These are phyloP conservation scores for Aspidiotus destructor DNA, from an alignment of 2,888 invertebrate genomes.

Conservation along the genomic window DNA sequence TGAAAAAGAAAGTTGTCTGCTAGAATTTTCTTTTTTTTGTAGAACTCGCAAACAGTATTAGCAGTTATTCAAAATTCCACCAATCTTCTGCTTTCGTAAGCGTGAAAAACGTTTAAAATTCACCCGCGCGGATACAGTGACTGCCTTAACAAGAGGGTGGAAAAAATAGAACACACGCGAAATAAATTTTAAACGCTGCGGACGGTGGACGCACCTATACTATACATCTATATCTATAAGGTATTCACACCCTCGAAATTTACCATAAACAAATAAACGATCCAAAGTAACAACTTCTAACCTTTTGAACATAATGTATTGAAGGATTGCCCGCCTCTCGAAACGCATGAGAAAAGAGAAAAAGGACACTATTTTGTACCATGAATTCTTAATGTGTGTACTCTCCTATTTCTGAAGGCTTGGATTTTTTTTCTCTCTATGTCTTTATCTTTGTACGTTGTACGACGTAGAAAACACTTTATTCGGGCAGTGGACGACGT, in stretches of 20 bases:
- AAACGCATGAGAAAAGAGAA: constrained; percentile 12
- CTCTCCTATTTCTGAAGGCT: constrained; percentile 14
- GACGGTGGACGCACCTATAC: constrained; percentile 18
- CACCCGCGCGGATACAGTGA: too few species aligned
- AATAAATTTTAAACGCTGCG: constrained; percentile 14
- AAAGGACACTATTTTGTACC: constrained; percentile 23
- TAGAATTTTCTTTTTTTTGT: too few species aligned
- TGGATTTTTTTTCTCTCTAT: constrained; percentile 8
- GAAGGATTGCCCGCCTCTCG: constrained; percentile 23
- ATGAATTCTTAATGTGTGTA: constrained; percentile 22
- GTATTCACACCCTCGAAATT: constrained; percentile 25
- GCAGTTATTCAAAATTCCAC: too few species aligned
- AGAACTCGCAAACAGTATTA: too few species aligned
- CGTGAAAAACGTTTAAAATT: too few species aligned
- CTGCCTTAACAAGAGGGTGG: too few species aligned
- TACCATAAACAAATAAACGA: constrained; percentile 32
- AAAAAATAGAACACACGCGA: not conserved
- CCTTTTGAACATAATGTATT: constrained; percentile 30
- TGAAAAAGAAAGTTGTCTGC: too few species aligned
- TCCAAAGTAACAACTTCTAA: constrained; percentile 28
- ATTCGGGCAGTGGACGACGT: too few species aligned
- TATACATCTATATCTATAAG: not conserved
- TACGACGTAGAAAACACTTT: not conserved
- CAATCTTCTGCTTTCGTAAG: too few species aligned
- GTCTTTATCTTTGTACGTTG: not conserved